Percentiles rank a stretch among this genome's conserved stretches.
These are phyloP conservation scores for Buceros bicornis DNA, from an alignment of 2,797 vertebrate genomes.

Conservation along the genomic window DNA sequence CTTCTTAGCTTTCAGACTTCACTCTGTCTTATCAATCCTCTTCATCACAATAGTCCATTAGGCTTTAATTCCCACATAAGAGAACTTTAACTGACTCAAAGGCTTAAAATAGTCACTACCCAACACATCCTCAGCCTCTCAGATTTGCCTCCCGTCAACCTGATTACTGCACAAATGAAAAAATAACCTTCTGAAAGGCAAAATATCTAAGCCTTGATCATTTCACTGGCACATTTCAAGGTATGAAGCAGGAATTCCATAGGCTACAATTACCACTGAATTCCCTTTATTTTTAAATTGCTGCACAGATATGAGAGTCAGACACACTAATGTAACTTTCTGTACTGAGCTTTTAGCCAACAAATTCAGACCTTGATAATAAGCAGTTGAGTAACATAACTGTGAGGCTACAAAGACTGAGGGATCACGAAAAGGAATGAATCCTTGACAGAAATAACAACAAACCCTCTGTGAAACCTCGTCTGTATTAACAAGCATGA, in stretches of 20 bases:
- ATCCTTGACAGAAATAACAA: neutral
- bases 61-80: slow-evolving; percentile 13
- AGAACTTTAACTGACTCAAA: neutral
- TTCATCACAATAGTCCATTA: neutral
- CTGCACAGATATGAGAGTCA: neutral
- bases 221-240: neutral
- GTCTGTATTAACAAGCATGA: neutral
- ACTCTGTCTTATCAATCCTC: neutral
- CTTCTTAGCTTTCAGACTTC: neutral
- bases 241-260: neutral
- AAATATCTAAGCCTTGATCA: neutral
- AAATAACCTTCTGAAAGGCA: neutral
- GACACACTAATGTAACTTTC: neutral
- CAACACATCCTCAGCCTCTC: neutral
- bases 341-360: neutral
- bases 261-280: neutral
- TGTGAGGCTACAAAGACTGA: neutral
- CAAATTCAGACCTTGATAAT: neutral
- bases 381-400: neutral
- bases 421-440: neutral
- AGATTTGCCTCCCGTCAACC: neutral
- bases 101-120: slow-evolving; percentile 9
- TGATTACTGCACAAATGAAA: neutral
- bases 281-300: neutral
- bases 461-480: neutral